Percentiles rank a stretch among this genome's conserved stretches.
These are phyloP conservation scores for Aspidiotus rigidus DNA, from an alignment of 2,888 invertebrate genomes.

Conservation along the genomic window DNA sequence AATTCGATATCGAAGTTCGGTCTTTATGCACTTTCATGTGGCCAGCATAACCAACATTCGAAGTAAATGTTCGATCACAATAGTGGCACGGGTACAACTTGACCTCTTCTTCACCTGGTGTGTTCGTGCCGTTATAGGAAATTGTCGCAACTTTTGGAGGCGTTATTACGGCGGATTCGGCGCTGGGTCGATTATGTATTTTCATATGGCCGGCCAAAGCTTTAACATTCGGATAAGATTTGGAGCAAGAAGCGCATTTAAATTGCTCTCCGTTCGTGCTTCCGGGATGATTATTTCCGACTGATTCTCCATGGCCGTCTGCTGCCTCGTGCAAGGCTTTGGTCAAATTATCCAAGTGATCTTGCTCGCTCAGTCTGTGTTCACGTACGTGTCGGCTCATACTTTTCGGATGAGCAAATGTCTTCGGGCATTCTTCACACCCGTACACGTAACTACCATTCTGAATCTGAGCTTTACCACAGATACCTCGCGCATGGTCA, in stretches of 20 bases:
- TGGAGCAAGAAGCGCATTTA: neutral
- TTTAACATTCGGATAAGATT: neutral
- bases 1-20: neutral
- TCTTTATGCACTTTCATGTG: neutral
- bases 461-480: neutral
- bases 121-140: no score
- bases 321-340: no score
- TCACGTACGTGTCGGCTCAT: slow-evolving; percentile 4
- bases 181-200: neutral
- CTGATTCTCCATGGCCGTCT: no score
- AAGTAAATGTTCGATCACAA: neutral
- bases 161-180: no score
- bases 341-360: no score
- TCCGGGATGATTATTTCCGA: no score
- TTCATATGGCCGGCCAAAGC: neutral
- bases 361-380: neutral
- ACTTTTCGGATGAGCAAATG: neutral
- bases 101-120: neutral
- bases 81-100: neutral
- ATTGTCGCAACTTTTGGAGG: no score
- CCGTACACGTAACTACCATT: neutral
- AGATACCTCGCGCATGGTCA: neutral
- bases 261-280: no score
- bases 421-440: slow-evolving; percentile 4
- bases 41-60: neutral